A percentile compares a stretch with the other conserved stretches of the same genome.
Conservation (phyloP, 2,888 invertebrate species). For the Leptura quadrifasciata region DNA sequence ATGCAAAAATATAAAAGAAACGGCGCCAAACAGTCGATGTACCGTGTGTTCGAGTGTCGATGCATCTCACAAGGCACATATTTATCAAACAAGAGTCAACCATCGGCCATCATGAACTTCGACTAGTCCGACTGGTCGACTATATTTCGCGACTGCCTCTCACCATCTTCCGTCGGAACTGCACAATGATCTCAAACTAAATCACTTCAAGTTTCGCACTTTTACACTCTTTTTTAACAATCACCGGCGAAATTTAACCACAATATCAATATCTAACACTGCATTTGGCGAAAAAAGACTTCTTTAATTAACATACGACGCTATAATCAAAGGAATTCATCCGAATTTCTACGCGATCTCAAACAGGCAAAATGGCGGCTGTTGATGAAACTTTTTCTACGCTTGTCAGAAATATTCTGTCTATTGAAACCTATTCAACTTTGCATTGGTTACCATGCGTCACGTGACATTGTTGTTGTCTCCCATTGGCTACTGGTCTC, state of each 20-base stretch:
- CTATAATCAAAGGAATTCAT: slow-evolving; percentile 83
- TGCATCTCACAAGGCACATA: slow-evolving; percentile 87
- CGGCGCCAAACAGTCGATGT: slow-evolving; percentile 78
- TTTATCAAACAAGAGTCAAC: slow-evolving; percentile 81
- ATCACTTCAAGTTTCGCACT: slow-evolving; percentile 79
- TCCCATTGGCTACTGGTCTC: slow-evolving; percentile 71
- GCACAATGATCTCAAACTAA: slow-evolving; percentile 83
- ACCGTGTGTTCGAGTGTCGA: slow-evolving; percentile 82
- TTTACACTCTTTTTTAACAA: slow-evolving; percentile 74
- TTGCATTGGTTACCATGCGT: slow-evolving; percentile 71
- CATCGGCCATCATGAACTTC: slow-evolving; percentile 88
- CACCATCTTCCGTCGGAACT: slow-evolving; percentile 85
- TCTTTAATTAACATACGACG: slow-evolving; percentile 72
- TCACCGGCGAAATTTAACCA: slow-evolving; percentile 70
- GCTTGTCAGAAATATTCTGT: slow-evolving; percentile 90
- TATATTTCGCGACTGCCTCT: slow-evolving; percentile 78
- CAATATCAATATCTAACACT: slow-evolving; percentile 67
- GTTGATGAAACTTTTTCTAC: slow-evolving; percentile 96
- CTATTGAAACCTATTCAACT: slow-evolving; percentile 72
- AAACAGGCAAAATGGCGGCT: slow-evolving; percentile 95
- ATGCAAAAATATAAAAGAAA: slow-evolving; percentile 71
- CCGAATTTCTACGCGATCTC: slow-evolving; percentile 86
- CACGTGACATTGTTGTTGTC: slow-evolving; percentile 73
- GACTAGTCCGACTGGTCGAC: slow-evolving; percentile 80
- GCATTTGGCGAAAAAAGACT: slow-evolving; percentile 71